Evolutionary conservation across 1,140 invertebrate species (phyloP).

Genomic region (Pogonomyrmex californicus): DNA sequence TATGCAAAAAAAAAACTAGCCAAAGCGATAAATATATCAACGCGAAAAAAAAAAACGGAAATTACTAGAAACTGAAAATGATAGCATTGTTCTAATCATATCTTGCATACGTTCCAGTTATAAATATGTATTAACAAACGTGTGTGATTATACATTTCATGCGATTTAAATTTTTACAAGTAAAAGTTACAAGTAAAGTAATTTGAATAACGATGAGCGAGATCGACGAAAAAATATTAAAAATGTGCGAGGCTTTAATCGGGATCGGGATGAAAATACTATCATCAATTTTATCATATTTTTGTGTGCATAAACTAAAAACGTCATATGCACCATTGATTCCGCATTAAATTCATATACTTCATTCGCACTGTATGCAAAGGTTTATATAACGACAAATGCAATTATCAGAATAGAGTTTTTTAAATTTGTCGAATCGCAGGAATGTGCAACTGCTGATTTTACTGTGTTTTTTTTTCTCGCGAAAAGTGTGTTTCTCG

Average conservation of each 20-base stretch:
- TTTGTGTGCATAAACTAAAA: slow-evolving; percentile 1
- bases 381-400: slow-evolving; percentile 16
- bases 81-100: slow-evolving; percentile 1
- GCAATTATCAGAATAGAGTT: slow-evolving; percentile 7
- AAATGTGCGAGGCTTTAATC: not conserved
- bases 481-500: not conserved
- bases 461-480: not conserved
- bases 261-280: not conserved
- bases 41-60: not conserved
- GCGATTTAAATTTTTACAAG: not conserved
- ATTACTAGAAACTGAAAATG: not conserved
- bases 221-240: not conserved
- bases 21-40: not conserved
- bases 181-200: not conserved
- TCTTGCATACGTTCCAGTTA: not conserved
- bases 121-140: not conserved
- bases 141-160: not conserved
- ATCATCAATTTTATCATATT: not conserved
- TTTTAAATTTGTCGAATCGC: not conserved
- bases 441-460: not conserved
- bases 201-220: not conserved
- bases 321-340: not conserved
- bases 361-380: not conserved
- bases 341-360: slow-evolving; percentile 1
- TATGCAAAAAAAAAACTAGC: not conserved